Conservation (phyloP, 2,113 vertebrate species). For the Ia io region DNA sequence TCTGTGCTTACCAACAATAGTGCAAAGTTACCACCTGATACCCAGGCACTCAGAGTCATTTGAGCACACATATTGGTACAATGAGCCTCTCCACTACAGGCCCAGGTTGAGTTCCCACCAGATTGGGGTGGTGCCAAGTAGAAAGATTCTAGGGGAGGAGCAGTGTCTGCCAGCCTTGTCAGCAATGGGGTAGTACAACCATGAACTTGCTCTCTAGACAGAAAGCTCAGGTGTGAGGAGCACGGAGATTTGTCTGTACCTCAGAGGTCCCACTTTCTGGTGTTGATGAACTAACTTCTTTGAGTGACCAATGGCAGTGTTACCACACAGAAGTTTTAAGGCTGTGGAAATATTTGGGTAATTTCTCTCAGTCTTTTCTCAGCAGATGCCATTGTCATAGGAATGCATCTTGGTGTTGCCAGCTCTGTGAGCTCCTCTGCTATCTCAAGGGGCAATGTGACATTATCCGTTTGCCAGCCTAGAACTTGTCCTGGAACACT, state of each 20-base stretch:
- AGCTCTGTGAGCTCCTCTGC: not conserved
- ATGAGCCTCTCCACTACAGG: fast-evolving
- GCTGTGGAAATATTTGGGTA: not conserved
- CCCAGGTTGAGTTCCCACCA: not conserved
- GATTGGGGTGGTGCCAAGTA: not conserved
- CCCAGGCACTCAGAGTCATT: not conserved
- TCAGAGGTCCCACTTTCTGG: not conserved
- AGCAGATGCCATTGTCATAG: not conserved
- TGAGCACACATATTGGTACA: too few relatives aligned
- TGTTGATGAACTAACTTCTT: not conserved
- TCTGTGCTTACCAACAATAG: not conserved
- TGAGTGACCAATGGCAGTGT: not conserved
- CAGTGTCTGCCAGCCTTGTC: not conserved
- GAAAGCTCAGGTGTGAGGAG: not conserved
- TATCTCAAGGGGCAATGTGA: not conserved
- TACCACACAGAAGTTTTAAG: not conserved
- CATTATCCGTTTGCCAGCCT: not conserved
- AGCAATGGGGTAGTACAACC: fast-evolving
- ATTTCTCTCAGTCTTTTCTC: not conserved
- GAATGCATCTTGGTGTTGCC: not conserved
- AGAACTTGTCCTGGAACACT: not conserved
- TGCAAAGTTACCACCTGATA: not conserved
- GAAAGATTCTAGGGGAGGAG: not conserved
- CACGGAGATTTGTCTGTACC: not conserved
- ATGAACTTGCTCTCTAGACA: fast-evolving